phyloP scores from a whole-genome alignment of 2,888 invertebrate genomes.

The Epinotia demarniana region DNA sequence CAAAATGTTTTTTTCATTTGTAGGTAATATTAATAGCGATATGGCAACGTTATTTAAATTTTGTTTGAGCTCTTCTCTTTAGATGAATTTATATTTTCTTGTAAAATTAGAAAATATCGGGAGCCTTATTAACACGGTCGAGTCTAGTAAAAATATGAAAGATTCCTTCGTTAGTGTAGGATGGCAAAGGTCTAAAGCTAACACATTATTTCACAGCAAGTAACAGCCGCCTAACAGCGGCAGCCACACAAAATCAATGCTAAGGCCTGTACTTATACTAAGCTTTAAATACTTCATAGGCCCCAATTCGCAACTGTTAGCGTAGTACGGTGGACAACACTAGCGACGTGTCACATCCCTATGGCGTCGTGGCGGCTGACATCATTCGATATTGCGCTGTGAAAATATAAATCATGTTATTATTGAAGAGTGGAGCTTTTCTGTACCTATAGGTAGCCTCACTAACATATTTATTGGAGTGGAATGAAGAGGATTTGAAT shows the following conservation, averaged over 20 bases:
- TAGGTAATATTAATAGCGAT: not conserved
- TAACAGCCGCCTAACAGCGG: not conserved
- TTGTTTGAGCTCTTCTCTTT: not conserved
- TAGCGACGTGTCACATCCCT: no score
- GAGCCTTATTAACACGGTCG: constrained; percentile 1
- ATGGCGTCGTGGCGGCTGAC: no score
- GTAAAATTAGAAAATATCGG: constrained; percentile 17
- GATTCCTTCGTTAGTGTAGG: constrained; percentile 20
- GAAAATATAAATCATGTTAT: no score
- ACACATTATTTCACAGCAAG: constrained; percentile 16
- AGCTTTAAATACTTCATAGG: not conserved
- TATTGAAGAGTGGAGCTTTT: no score
- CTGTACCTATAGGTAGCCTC: no score
- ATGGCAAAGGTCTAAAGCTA: constrained; percentile 24
- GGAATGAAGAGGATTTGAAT: no score
- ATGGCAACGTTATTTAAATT: no score
- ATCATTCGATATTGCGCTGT: no score
- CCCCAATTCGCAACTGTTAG: not conserved
- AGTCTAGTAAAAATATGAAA: constrained; percentile 15
- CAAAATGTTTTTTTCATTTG: no score
- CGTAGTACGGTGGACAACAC: no score
- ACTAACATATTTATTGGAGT: no score
- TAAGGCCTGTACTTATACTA: not conserved
- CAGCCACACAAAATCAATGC: constrained; percentile 13
- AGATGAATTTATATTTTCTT: not conserved